Evolutionary conservation across 2,888 invertebrate genomes (phyloP).

Genomic region (Tinea pellionella): DNA sequence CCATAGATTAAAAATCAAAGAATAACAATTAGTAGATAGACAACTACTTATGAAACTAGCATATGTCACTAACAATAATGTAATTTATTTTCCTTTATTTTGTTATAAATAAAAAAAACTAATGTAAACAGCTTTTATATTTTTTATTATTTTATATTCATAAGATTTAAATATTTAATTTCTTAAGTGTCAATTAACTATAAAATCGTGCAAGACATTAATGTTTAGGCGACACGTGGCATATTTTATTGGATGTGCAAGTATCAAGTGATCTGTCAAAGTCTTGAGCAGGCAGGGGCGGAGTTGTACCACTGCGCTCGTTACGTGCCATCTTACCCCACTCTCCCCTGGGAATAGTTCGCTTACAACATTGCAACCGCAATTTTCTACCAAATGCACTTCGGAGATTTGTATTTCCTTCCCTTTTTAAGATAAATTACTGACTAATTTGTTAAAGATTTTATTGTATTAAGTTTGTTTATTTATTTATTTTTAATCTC

Average conservation of each 20-base stretch:
- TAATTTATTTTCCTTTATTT: too few relatives aligned
- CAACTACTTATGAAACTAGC: too few relatives aligned
- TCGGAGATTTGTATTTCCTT: conserved; percentile 11
- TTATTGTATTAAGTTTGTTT: background rate
- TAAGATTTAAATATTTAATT: background rate
- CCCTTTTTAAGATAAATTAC: conserved; percentile 9
- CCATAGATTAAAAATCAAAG: too few relatives aligned
- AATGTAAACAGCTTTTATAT: too few relatives aligned
- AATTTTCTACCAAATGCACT: conserved; percentile 12
- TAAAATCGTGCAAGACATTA: background rate
- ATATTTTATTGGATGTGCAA: conserved; percentile 61
- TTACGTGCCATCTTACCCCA: conserved; percentile 10
- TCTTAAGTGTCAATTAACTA: background rate
- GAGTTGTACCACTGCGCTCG: conserved; percentile 8
- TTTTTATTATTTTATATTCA: too few relatives aligned
- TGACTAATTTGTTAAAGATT: background rate
- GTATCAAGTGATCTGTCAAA: conserved; percentile 56
- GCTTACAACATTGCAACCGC: conserved; percentile 12
- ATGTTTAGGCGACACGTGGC: background rate
- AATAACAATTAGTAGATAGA: too few relatives aligned
- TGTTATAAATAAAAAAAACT: too few relatives aligned
- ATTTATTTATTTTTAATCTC: too few relatives aligned
- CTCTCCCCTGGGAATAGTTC: background rate
- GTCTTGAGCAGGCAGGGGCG: conserved; percentile 40
- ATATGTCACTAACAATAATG: too few relatives aligned